phyloP scores from a whole-genome alignment of 2,113 vertebrate species.

The Syrrhaptes paradoxus region DNA sequence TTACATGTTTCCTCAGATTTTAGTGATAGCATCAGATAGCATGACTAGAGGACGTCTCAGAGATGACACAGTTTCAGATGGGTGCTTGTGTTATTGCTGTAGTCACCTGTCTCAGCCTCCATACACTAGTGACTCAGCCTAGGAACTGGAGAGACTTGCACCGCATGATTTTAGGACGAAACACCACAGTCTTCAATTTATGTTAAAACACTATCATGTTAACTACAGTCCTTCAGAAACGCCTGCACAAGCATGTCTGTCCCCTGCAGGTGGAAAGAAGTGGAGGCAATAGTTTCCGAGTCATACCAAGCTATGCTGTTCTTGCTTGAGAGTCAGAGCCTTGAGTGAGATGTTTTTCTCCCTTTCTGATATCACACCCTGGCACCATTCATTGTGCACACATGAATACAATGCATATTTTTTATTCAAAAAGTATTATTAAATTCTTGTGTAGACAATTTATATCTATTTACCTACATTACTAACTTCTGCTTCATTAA shows the following conservation, averaged over 20 bases:
- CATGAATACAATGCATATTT: background rate
- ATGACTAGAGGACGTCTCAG: background rate
- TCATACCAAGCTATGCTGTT: fast-evolving
- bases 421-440: background rate
- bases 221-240: background rate
- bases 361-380: background rate
- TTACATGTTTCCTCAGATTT: fast-evolving
- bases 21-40: background rate
- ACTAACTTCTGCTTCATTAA: background rate
- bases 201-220: background rate
- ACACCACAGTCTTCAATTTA: background rate
- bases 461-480: background rate
- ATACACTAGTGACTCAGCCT: background rate
- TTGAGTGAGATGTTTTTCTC: background rate
- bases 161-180: background rate
- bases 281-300: background rate
- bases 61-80: background rate
- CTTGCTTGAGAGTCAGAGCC: background rate
- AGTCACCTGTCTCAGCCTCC: background rate
- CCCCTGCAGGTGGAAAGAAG: background rate
- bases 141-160: background rate
- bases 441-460: background rate
- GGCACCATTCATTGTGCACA: background rate
- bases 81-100: background rate
- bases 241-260: background rate